phyloP scores from a whole-genome alignment of 2,797 vertebrate species.

The Liparis tanakae region DNA sequence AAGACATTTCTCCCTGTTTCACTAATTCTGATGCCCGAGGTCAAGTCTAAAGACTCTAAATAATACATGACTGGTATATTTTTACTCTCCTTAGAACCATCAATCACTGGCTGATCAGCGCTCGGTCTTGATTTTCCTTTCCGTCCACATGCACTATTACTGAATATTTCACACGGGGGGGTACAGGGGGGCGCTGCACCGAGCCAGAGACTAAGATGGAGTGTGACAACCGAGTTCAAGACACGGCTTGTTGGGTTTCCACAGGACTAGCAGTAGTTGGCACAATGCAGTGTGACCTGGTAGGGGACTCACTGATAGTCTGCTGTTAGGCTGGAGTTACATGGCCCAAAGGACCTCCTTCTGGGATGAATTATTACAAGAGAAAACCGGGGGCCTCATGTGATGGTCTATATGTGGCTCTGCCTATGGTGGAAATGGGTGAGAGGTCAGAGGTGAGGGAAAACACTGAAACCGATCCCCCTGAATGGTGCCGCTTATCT shows the following conservation, averaged over 20 bases:
- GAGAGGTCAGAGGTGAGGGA: slow-evolving; percentile 68
- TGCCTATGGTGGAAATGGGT: slow-evolving; percentile 53
- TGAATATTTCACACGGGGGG: slow-evolving; percentile 30
- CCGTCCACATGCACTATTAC: slow-evolving; percentile 38
- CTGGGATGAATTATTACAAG: slow-evolving; percentile 32
- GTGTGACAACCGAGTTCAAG: slow-evolving; percentile 13
- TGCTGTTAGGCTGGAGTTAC: slow-evolving; percentile 33
- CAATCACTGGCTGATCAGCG: slow-evolving; percentile 66
- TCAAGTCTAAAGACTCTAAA: slow-evolving; percentile 52
- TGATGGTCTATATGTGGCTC: slow-evolving; percentile 70
- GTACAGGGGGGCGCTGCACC: slow-evolving; percentile 29
- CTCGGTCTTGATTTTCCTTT: slow-evolving; percentile 42
- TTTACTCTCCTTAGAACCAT: slow-evolving; percentile 69
- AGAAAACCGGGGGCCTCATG: slow-evolving; percentile 37
- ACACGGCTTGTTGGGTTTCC: slow-evolving; percentile 23
- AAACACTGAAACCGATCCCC: slow-evolving; percentile 56
- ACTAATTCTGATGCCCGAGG: slow-evolving; percentile 24
- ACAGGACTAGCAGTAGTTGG: slow-evolving; percentile 17
- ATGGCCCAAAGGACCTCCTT: slow-evolving; percentile 26
- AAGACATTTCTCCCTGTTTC: slow-evolving; percentile 34
- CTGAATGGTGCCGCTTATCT: slow-evolving; percentile 47
- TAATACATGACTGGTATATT: slow-evolving; percentile 76
- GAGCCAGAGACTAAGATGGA: slow-evolving; percentile 17
- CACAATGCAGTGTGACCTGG: slow-evolving; percentile 6
- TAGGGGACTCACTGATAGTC: neutral